Percentiles rank a stretch among this genome's conserved stretches.
Conservation (phyloP, 2,888 invertebrate genomes). For the Lasioglossum figueresi region DNA sequence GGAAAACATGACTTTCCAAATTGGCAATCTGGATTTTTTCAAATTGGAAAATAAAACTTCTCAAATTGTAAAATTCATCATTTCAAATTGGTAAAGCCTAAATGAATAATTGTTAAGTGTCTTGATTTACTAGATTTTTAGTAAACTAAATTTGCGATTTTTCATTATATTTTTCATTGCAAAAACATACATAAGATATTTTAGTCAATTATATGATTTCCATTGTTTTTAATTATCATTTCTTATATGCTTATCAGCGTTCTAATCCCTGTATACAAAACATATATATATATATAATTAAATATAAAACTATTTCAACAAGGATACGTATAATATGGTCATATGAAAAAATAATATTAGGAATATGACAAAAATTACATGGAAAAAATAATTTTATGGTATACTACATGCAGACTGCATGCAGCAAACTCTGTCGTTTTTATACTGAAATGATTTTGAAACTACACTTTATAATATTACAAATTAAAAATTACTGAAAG, state of each 20-base stretch:
- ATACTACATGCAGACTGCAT: too few relatives aligned
- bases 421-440: too few relatives aligned
- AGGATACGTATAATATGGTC: neutral
- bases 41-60: neutral
- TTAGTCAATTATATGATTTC: neutral
- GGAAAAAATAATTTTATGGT: neutral
- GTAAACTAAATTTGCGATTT: neutral
- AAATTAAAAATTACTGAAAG: neutral
- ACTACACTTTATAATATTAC: too few relatives aligned
- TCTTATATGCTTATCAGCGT: neutral
- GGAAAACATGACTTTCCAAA: too few relatives aligned
- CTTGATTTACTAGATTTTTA: neutral
- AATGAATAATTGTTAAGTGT: neutral
- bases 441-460: too few relatives aligned
- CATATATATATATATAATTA: neutral
- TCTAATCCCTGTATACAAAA: neutral
- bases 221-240: neutral
- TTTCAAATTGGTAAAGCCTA: neutral
- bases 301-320: neutral
- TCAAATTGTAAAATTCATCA: neutral
- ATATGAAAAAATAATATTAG: neutral
- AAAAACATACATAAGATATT: neutral
- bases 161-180: neutral
- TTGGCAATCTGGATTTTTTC: too few relatives aligned
- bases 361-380: neutral